These are phyloP conservation scores for Zele albiditarsus DNA, from an alignment of 2,888 invertebrate species.

Conservation along the genomic window DNA sequence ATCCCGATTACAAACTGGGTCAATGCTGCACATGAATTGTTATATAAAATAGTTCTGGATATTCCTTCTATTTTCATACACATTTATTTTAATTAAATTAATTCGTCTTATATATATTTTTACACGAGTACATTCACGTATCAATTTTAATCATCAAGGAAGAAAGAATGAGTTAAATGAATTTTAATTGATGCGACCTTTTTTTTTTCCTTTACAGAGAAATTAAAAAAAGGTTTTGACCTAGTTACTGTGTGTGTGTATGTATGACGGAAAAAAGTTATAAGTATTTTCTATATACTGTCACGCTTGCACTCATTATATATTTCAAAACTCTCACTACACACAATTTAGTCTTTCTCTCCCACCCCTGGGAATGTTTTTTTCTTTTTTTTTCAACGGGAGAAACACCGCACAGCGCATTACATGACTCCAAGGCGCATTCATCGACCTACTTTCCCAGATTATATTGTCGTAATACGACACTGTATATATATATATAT, in stretches of 20 bases:
- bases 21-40: conserved; percentile 58
- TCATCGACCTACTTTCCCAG: conserved; percentile 40
- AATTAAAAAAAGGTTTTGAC: no score
- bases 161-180: background rate
- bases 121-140: background rate
- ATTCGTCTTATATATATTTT: no score
- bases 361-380: background rate
- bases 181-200: background rate
- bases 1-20: conserved; percentile 60
- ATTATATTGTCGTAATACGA: conserved; percentile 30
- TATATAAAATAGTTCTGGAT: background rate
- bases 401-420: conserved; percentile 2
- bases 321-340: background rate
- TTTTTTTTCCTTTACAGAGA: background rate
- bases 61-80: background rate
- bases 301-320: background rate
- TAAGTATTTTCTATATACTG: background rate
- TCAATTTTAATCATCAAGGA: background rate
- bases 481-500: background rate
- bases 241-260: no score
- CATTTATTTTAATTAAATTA: background rate
- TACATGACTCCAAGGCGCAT: conserved; percentile 12
- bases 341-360: background rate
- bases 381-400: conserved; percentile 32
- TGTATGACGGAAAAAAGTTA: background rate